Base-by-base conservation (phyloP, 2,113 vertebrate genomes). In the Oncorhynchus nerka region DNA sequence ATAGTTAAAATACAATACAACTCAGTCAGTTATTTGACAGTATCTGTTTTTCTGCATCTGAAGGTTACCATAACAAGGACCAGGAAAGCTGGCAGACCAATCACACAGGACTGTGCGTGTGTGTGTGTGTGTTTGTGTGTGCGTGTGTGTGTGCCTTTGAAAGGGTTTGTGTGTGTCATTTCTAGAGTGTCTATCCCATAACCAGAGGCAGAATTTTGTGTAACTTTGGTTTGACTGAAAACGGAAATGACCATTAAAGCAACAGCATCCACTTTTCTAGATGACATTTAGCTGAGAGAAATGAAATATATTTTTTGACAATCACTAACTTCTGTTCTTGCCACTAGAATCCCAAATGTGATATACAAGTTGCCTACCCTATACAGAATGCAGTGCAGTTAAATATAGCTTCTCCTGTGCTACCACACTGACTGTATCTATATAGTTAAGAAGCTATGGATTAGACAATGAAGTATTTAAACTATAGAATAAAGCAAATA, bases 161-260 rank as follows among this genome's bases (percentile, higher is more conserved):
- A 92, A 94, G 93, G 93, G 93, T 45, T 9, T 45, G 39, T 45
- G 93, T 94, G 93, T 79, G 76, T 75, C 91, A 92, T 92, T 94
- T 93, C 94, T 94, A 95, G 91, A 95, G 93, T 95, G 93, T 94
- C 90, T 95, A 97, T 98, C 95, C 95, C 95, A 92, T 96, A 55
- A 96, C 95, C 94, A 95, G 94, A 95, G 97, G 97, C 97, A 99
- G 97, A 99, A 97, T 95, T 95, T 95, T 98, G 97, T 98, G 96
- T 95, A 96, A 96, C 97, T 99, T 99, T 99, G 97, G 97, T 98
- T 99, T 98, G 95, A 97, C 94, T 97, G 97, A 98, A 97, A 97
- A 98, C 90, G 89, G 87, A 93, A 93, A 92, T 89, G 89, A 92
- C 88, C 87, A 74, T 94, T 99, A 99, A 94, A 94, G 92, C 92